Evolutionary conservation across 2,797 vertebrate genomes (phyloP), one percentile per base, ranked within the genome.

Genomic region (Mus minutoides): DNA sequence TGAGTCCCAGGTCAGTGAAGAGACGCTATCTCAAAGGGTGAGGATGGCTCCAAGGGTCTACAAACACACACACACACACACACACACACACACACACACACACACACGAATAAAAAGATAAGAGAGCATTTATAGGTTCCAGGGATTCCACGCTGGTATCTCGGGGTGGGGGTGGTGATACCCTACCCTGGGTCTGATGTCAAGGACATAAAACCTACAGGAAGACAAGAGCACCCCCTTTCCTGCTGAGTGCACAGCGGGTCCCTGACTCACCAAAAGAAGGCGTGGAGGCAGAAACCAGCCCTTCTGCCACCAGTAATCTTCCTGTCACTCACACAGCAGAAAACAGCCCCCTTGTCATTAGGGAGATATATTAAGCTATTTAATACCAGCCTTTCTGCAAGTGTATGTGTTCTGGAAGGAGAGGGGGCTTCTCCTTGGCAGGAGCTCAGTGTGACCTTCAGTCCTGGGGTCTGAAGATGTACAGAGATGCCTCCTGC

Each of bases 331-430:
- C 80, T 93, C 88, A 86, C 90, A 4, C n/a, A 43, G 87, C 76
- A 12, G 73, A 49, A 93, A 60, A 10, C 2, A 49, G 54, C 8
- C 1, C 62, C 95, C 1, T 34, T 82, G 96, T 94, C 84, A 90
- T 54, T 86, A 75, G 82, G n/a, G 79, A 94, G 94, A 78, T 73
- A 89, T 92, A 97, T 96, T 80, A 97, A 93, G 96, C 79, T 73
- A 67, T 13, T 37, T 91, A 96, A 96, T 93, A 21, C 43, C 75
- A 91, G 92, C 90, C 91, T 97, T 97, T 96, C 58, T 58, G 94
- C 4, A 77, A 75, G 85, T 64, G 29, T 17, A 29, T 0, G 62
- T 8, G 77, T 11, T 82, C 92, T 89, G 90, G 37, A 77, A 90
- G 95, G 88, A 49, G 92, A 62, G 92, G 62, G 84, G 85, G 69